Percentiles rank a stretch among this genome's conserved stretches.
phyloP scores from a whole-genome alignment of 1,140 invertebrate genomes.

The Trichoplusia ni region DNA sequence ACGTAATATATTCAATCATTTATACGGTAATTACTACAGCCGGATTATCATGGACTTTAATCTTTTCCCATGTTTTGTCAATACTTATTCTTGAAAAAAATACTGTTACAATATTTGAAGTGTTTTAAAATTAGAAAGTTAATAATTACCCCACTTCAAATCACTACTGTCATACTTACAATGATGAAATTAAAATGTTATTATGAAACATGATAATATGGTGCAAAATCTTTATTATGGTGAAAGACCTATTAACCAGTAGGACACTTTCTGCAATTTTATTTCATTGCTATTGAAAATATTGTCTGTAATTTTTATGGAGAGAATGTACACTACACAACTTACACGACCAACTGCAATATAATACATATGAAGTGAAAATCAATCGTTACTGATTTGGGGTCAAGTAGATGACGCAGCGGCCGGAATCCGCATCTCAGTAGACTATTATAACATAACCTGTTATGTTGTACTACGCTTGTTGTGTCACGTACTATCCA shows the following conservation, averaged over 20 bases:
- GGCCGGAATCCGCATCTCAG: constrained; percentile 38
- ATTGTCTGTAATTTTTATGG: no score
- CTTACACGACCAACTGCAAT: constrained; percentile 15
- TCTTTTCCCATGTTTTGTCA: not conserved
- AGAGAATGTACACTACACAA: no score
- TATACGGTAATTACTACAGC: not conserved
- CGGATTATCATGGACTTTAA: not conserved
- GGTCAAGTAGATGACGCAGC: constrained; percentile 32
- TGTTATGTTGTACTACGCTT: constrained; percentile 22
- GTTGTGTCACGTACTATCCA: constrained; percentile 12
- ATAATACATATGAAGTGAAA: constrained; percentile 5
- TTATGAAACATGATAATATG: no score
- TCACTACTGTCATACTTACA: no score
- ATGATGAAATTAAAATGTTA: no score
- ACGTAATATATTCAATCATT: constrained; percentile 3
- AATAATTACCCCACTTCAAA: no score
- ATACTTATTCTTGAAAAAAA: not conserved
- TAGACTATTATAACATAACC: constrained; percentile 40
- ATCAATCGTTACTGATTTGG: constrained; percentile 10
- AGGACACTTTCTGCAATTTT: no score
- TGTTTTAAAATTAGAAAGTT: no score
- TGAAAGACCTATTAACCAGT: no score
- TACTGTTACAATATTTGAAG: no score
- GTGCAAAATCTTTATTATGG: no score
- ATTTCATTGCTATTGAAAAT: no score